Evolutionary conservation across 2,797 vertebrate species (phyloP).

Genomic region (Phalanger gymnotis): DNA sequence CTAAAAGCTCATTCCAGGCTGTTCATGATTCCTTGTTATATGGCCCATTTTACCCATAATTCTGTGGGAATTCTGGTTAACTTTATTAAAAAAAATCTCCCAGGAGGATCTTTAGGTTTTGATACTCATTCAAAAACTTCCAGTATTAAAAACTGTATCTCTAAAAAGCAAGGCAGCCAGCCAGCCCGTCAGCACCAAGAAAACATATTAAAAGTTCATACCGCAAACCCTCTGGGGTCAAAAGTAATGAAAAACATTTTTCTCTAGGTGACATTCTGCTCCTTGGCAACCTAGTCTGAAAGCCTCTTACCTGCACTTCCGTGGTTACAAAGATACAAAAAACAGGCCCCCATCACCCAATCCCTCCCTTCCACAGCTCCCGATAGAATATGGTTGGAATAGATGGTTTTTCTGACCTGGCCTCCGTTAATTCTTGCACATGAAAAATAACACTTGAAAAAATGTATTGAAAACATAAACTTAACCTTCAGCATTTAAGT

Average conservation of each 20-base stretch:
- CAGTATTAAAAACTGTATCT: constrained; percentile 58
- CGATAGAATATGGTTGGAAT: constrained; percentile 58
- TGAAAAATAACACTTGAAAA: constrained; percentile 62
- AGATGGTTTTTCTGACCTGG: constrained; percentile 67
- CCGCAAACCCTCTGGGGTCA: constrained; percentile 12
- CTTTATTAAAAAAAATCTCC: constrained; percentile 66
- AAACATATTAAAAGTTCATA: constrained; percentile 37
- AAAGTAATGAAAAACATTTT: constrained; percentile 58
- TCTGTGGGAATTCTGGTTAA: constrained; percentile 44
- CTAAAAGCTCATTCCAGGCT: constrained; percentile 37
- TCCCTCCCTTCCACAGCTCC: constrained; percentile 45
- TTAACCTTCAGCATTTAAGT: background rate
- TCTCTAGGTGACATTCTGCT: constrained; percentile 27
- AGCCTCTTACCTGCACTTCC: constrained; percentile 21
- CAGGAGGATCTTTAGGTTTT: constrained; percentile 57
- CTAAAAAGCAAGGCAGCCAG: constrained; percentile 61
- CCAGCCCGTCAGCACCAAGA: constrained; percentile 47
- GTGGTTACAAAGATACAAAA: constrained; percentile 42
- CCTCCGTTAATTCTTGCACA: constrained; percentile 45
- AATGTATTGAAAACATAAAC: constrained; percentile 47
- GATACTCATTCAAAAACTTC: constrained; percentile 69
- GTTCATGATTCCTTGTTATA: constrained; percentile 38
- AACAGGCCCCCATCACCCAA: constrained; percentile 50
- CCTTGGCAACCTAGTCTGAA: constrained; percentile 49
- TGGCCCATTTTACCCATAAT: constrained; percentile 54